These are phyloP conservation scores for Rhyacichthys aspro DNA, from an alignment of 2,797 vertebrate species.

Conservation along the genomic window DNA sequence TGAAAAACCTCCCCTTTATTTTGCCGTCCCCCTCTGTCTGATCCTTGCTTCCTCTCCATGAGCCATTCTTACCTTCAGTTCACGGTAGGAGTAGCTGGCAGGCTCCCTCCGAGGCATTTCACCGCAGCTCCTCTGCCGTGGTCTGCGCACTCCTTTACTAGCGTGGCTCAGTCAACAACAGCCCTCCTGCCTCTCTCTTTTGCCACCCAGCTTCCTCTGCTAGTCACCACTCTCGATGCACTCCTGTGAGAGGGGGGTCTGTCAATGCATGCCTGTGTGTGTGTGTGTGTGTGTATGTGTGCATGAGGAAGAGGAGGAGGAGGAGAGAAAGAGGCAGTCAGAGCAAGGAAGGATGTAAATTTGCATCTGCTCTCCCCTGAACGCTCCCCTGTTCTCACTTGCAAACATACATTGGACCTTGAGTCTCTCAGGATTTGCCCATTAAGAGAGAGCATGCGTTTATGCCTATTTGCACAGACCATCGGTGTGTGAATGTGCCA, in stretches of 20 bases:
- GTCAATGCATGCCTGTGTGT: conserved; percentile 35
- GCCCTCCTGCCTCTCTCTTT: conserved; percentile 20
- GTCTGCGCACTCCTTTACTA: conserved; percentile 70
- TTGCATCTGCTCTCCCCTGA: conserved; percentile 42
- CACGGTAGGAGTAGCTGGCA: conserved; percentile 73
- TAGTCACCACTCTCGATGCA: conserved; percentile 67
- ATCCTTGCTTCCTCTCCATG: conserved; percentile 27
- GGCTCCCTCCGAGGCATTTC: conserved; percentile 78
- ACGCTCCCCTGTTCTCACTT: conserved; percentile 52
- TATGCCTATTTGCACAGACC: conserved; percentile 30
- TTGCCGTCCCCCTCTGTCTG: conserved; percentile 20
- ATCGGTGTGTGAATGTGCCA: conserved; percentile 16
- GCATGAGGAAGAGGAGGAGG: conserved; percentile 25
- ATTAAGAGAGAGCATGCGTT: conserved; percentile 36
- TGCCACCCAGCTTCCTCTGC: conserved; percentile 69
- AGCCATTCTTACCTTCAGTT: conserved; percentile 79
- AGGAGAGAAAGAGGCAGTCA: conserved; percentile 19
- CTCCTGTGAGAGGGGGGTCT: conserved; percentile 64
- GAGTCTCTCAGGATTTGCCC: conserved; percentile 64
- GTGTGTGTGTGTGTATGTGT: conserved; percentile 15
- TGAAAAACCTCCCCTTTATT: conserved; percentile 37
- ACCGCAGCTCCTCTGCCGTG: conserved; percentile 69
- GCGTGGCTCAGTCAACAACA: conserved; percentile 72
- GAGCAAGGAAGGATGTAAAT: conserved; percentile 56
- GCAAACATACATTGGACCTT: conserved; percentile 39